Evolutionary conservation across 92 coral and sea anemone genomes (phyloP), one percentile per base, ranked within the genome.

Genomic region (Galaxea fascicularis): DNA sequence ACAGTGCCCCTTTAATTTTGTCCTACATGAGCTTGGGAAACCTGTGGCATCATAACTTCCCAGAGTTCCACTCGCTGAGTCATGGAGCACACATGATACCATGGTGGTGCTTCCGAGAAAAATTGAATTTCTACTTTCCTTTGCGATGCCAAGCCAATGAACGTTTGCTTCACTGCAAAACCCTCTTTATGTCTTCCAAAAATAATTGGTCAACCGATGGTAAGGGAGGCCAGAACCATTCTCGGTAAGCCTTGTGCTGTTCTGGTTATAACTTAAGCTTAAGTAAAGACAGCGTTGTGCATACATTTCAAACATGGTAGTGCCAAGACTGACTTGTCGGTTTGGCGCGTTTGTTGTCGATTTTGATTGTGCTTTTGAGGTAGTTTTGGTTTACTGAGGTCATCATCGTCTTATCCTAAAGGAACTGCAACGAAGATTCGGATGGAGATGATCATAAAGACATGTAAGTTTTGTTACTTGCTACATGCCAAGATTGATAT

Each of bases 151-250:
- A 21, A 70, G 58, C 69, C 26, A 71, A 41, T 60, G 10, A 39
- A 24, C 39, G 22, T 57, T 56, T 68, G 44, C 59, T 65, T 46
- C 18, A 73, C 25, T 46, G n/a, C 29, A 59, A 71, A 17, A 27
- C 39, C 69, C 39, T 83, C 80, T 88, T 83, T 88, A 88, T 88
- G 92, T 88, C 92, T 80, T 77, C 84, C 70, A 53, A 74, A 76
- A 78, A 76, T n/a, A 79, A 77, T 53, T 76, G 73, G 47, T 73
- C 82, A 51, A 27, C 82, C 52, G 82, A 62, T 73, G 81, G 59
- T 46, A 75, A 83, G 52, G 74, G 47, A 70, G 74, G 81, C 54
- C 81, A 24, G n/a, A 73, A 63, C 41, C 82, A 83, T 72, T 74
- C 82, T 60, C 63, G 87, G 87, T 83, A 83, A 39, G 73, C 13